Evolutionary conservation across 1,140 invertebrate species (phyloP).

Genomic region (Aphelinus certus): DNA sequence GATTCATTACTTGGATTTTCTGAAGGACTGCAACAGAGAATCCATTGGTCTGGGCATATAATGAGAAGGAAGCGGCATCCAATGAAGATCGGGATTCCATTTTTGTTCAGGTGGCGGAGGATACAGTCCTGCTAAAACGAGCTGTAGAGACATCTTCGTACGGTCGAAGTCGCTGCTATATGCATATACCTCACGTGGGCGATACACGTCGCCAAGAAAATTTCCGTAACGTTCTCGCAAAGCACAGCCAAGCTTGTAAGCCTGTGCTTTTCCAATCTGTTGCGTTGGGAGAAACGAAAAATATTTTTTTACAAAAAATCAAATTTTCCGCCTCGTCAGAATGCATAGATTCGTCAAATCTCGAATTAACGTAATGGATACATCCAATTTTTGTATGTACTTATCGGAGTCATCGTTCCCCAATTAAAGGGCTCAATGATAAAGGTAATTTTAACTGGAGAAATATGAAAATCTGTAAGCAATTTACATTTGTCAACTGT

Average conservation of each 20-base stretch:
- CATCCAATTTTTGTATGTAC: too few relatives aligned
- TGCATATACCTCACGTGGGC: slow-evolving; percentile 52
- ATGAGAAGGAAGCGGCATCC: slow-evolving; percentile 68
- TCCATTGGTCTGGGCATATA: slow-evolving; percentile 60
- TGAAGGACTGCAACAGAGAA: not conserved
- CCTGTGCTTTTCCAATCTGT: slow-evolving; percentile 15
- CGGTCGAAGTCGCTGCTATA: slow-evolving; percentile 64
- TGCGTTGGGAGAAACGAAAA: too few relatives aligned
- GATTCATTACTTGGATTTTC: not conserved
- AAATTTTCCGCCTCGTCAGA: too few relatives aligned
- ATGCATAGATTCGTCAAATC: too few relatives aligned
- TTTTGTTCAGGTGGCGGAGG: slow-evolving; percentile 61
- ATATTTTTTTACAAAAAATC: too few relatives aligned
- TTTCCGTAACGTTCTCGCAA: slow-evolving; percentile 18
- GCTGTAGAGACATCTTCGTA: slow-evolving; percentile 68
- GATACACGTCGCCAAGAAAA: slow-evolving; percentile 61
- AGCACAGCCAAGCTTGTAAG: not conserved
- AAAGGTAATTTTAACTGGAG: too few relatives aligned
- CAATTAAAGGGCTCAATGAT: too few relatives aligned
- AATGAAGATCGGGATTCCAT: slow-evolving; percentile 64
- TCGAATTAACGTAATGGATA: too few relatives aligned
- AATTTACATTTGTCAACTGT: slow-evolving; percentile 32
- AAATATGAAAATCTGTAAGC: too few relatives aligned
- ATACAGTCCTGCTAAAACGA: slow-evolving; percentile 66
- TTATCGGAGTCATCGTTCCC: too few relatives aligned